Percentiles rank a stretch among this genome's conserved stretches.
Evolutionary conservation across 92 coral and sea anemone species (phyloP).

Genomic region (Meandrina meandrites): DNA sequence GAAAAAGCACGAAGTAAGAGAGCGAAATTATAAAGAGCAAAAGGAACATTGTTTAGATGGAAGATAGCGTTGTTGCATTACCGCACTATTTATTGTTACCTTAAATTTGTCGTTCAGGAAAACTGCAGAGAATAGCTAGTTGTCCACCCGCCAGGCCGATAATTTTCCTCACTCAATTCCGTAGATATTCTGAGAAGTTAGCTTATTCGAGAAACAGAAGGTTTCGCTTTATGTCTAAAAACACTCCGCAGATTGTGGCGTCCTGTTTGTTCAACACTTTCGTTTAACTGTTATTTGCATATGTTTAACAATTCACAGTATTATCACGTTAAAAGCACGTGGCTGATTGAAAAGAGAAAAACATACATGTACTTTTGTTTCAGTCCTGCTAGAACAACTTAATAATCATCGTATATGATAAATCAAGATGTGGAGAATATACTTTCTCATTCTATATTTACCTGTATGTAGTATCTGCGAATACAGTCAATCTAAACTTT

Average conservation of each 20-base stretch:
- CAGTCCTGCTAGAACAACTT: neutral
- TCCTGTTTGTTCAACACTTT: neutral
- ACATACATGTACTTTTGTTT: neutral
- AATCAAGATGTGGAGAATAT: neutral
- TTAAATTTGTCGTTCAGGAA: neutral
- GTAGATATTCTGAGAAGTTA: neutral
- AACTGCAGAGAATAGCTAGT: neutral
- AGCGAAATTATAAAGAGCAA: neutral
- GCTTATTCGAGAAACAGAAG: neutral
- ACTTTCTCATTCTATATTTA: neutral
- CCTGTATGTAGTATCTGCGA: neutral
- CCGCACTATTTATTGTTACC: neutral
- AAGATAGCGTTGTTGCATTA: neutral
- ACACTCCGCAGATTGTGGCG: neutral
- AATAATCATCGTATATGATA: neutral
- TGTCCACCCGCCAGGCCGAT: neutral
- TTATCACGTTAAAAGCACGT: slow-evolving; percentile 15
- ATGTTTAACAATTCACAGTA: neutral
- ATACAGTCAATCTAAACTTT: neutral
- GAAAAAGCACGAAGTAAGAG: neutral
- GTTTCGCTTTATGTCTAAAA: neutral
- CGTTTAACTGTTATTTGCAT: slow-evolving; percentile 8
- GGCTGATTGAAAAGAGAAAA: neutral
- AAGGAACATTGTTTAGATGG: neutral
- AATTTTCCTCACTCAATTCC: neutral